Evolutionary conservation across 1,140 invertebrate genomes (phyloP).

Genomic region (Drosophila ogumai): DNA sequence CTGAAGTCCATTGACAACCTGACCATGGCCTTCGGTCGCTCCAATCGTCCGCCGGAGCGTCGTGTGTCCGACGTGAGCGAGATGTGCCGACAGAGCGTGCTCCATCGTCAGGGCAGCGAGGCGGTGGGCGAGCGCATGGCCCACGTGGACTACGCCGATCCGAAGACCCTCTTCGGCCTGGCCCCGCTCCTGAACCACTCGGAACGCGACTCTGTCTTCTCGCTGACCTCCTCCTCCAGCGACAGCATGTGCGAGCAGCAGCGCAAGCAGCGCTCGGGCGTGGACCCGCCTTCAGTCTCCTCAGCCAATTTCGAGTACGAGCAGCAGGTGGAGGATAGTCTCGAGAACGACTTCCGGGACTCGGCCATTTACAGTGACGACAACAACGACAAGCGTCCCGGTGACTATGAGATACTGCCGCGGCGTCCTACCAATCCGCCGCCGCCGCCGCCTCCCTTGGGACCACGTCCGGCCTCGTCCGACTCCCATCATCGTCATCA

Average conservation of each 20-base stretch:
- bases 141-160: constrained; percentile 94
- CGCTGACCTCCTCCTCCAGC: constrained; percentile 87
- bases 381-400: constrained; percentile 85
- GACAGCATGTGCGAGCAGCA: constrained; percentile 85
- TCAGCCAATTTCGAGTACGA: constrained; percentile 73
- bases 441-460: constrained; percentile 61
- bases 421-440: constrained; percentile 64
- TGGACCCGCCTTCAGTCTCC: constrained; percentile 18
- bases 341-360: constrained; percentile 89
- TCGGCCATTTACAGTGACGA: constrained; percentile 93
- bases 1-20: constrained; percentile 75
- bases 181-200: constrained; percentile 77
- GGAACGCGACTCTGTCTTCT: constrained; percentile 86
- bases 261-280: constrained; percentile 44
- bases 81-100: constrained; percentile 80
- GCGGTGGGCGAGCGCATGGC: constrained; percentile 93
- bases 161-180: constrained; percentile 87
- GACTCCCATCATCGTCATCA: constrained; percentile 3
- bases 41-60: constrained; percentile 76
- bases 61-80: constrained; percentile 80
- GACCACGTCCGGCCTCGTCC: constrained; percentile 19
- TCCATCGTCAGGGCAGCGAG: constrained; percentile 92
- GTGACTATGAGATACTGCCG: constrained; percentile 56
- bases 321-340: constrained; percentile 78
- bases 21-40: constrained; percentile 62